A percentile compares a stretch with the other conserved stretches of the same genome.
These are phyloP conservation scores for Bursaphelenchus mucronatus DNA, from an alignment of 1,140 invertebrate genomes.

Conservation along the genomic window DNA sequence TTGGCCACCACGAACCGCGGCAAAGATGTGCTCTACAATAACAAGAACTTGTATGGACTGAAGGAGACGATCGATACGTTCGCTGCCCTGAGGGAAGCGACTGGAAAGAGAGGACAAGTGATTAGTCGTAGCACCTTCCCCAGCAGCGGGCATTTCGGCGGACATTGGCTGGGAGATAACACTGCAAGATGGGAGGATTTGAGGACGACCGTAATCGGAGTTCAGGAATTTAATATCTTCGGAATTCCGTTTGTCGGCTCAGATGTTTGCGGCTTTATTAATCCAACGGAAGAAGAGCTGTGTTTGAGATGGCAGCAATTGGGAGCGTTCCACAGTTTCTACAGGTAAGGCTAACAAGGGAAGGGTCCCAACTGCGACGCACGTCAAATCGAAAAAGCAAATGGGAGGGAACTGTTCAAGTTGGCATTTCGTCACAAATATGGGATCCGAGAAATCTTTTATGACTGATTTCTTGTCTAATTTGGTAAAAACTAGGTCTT, in stretches of 20 bases:
- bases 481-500: no score
- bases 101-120: conserved; percentile 37
- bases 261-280: conserved; percentile 62
- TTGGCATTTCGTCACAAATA: no score
- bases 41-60: conserved; percentile 77
- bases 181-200: conserved; percentile 63
- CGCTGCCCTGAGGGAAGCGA: conserved; percentile 61
- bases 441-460: no score
- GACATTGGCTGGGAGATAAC: conserved; percentile 77
- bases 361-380: background rate
- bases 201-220: conserved; percentile 63
- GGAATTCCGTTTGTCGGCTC: conserved; percentile 66
- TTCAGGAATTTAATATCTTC: conserved; percentile 72
- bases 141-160: conserved; percentile 74
- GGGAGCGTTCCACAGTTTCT: conserved; percentile 67
- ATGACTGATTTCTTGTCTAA: no score
- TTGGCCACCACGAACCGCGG: conserved; percentile 17
- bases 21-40: conserved; percentile 66
- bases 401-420: no score
- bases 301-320: conserved; percentile 54
- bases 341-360: conserved; percentile 63
- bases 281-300: conserved; percentile 55
- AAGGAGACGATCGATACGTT: conserved; percentile 72
- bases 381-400: no score
- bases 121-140: conserved; percentile 65